Percentiles rank a stretch among this genome's conserved stretches.
Conservation (phyloP, 1,140 invertebrate species). For the Lepidurus couesii region DNA sequence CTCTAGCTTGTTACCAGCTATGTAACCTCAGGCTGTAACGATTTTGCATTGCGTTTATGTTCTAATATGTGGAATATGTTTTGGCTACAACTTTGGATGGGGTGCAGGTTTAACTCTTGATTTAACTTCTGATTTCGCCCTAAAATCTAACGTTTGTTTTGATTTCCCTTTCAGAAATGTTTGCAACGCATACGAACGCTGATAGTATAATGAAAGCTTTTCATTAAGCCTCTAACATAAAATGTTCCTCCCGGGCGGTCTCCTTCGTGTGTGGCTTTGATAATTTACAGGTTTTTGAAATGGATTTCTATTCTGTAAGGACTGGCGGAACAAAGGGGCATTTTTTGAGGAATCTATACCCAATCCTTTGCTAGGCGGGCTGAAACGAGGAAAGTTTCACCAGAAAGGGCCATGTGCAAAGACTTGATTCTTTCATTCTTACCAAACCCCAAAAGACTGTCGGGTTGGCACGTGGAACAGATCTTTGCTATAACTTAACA, state of each 20-base stretch:
- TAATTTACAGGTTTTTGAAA: background rate
- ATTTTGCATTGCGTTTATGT: too few relatives aligned
- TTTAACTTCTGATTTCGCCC: background rate
- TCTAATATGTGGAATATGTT: too few relatives aligned
- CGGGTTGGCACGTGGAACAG: background rate
- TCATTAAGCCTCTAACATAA: background rate
- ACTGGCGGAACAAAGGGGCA: background rate
- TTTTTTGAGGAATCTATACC: background rate
- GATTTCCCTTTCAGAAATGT: background rate
- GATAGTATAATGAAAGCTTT: slow-evolving; percentile 1
- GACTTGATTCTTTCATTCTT: background rate
- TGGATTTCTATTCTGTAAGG: background rate
- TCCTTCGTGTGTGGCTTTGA: background rate
- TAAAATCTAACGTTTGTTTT: background rate
- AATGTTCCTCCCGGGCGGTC: slow-evolving; percentile 12
- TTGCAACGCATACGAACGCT: background rate
- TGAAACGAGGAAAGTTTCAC: background rate
- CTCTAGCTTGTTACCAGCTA: too few relatives aligned
- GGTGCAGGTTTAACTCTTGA: too few relatives aligned
- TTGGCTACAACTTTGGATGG: too few relatives aligned
- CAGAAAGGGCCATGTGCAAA: slow-evolving; percentile 12
- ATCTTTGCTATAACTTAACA: background rate
- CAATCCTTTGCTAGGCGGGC: background rate
- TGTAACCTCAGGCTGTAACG: too few relatives aligned
- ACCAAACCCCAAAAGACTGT: background rate